Conservation (phyloP, 2,113 vertebrate species). For the Sebastes schlegelii region DNA sequence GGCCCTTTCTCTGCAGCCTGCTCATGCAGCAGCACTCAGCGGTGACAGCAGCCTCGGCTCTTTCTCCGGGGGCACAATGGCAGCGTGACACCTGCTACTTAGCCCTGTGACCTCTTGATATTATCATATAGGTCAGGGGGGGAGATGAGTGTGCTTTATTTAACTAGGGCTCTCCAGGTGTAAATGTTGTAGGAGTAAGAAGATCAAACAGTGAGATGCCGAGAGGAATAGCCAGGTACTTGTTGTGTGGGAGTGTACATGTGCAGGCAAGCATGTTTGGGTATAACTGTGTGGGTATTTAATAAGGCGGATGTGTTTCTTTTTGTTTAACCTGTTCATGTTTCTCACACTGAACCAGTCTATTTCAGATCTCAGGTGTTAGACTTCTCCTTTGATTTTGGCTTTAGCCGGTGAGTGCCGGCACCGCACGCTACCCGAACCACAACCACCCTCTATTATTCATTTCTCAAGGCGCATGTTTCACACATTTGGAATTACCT, state of each 20-base stretch:
- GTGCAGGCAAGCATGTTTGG: constrained; percentile 5
- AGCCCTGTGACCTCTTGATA: constrained; percentile 36
- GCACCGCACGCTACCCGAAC: constrained; percentile 33
- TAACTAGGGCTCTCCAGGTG: constrained; percentile 7
- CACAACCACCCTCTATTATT: constrained; percentile 58
- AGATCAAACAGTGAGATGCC: background rate
- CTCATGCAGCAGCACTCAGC: constrained; percentile 62
- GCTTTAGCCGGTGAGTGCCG: constrained; percentile 23
- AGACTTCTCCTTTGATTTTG: constrained; percentile 44
- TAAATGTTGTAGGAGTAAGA: constrained; percentile 18
- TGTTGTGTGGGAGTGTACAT: background rate
- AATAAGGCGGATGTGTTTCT: constrained; percentile 27
- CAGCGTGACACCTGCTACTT: constrained; percentile 60
- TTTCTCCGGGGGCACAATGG: constrained; percentile 60
- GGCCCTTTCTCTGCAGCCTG: constrained; percentile 68
- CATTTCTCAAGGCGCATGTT: constrained; percentile 60
- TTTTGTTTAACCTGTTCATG: background rate
- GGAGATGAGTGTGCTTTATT: constrained; percentile 31
- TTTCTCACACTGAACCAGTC: background rate
- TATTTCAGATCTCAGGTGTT: constrained; percentile 27
- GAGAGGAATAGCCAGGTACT: background rate
- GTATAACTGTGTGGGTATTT: constrained; percentile 5
- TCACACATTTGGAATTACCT: constrained; percentile 58
- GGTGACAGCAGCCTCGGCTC: constrained; percentile 23
- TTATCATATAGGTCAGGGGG: constrained; percentile 34